phyloP scores from a whole-genome alignment of 2,888 invertebrate species.

The Platycnemis pennipes region DNA sequence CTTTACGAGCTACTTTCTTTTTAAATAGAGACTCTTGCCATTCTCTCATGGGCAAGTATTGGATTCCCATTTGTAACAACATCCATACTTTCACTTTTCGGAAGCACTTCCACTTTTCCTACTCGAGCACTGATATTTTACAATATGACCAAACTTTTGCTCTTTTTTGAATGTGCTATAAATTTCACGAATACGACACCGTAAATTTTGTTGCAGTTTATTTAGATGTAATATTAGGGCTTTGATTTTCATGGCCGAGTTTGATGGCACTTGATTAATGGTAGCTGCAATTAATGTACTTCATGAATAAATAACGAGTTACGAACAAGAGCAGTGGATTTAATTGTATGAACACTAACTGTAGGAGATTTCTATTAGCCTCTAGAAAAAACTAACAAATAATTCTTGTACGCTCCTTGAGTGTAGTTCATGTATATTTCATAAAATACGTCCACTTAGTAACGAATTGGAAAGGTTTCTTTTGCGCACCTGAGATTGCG shows the following conservation, averaged over 20 bases:
- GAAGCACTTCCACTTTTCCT: neutral
- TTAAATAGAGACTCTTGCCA: neutral
- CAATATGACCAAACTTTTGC: too few species aligned
- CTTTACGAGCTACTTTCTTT: neutral
- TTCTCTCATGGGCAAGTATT: neutral
- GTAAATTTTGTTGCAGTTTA: too few species aligned
- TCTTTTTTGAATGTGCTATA: too few species aligned
- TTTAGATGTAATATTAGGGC: too few species aligned
- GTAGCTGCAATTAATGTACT: too few species aligned
- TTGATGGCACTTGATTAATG: too few species aligned
- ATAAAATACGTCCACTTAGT: neutral
- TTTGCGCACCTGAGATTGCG: neutral
- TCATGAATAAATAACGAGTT: neutral
- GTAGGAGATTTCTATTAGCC: neutral
- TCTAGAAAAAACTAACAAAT: neutral
- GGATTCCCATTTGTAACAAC: neutral
- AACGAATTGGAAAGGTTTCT: constrained; percentile 35
- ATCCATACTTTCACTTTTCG: constrained; percentile 15
- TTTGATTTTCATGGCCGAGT: too few species aligned
- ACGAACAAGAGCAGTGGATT: neutral
- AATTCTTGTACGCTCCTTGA: neutral
- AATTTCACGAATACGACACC: too few species aligned
- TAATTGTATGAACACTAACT: neutral
- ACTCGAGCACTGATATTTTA: neutral
- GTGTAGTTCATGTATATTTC: neutral